Percentiles rank a stretch among this genome's conserved stretches.
Evolutionary conservation across 2,888 invertebrate genomes (phyloP).

Genomic region (Drosophila meridionalis): DNA sequence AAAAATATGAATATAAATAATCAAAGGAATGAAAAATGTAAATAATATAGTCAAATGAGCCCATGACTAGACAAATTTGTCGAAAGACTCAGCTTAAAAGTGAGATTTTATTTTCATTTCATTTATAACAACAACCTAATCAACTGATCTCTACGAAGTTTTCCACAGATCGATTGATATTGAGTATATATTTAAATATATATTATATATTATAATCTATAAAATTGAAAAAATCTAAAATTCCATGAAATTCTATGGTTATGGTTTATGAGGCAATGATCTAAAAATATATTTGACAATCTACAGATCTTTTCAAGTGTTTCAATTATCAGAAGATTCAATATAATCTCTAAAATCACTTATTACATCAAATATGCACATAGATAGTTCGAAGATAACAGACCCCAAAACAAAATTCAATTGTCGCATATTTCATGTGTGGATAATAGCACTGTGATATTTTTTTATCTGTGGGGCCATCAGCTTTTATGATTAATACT

Average conservation of each 20-base stretch:
- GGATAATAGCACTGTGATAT: background rate
- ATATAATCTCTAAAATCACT: too few relatives aligned
- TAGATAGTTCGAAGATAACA: background rate
- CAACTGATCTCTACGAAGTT: conserved; percentile 10
- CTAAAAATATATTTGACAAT: background rate
- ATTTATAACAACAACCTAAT: background rate
- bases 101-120: background rate
- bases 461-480: background rate
- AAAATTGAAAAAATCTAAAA: background rate
- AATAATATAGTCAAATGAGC: background rate
- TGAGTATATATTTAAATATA: background rate
- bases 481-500: conserved; percentile 3
- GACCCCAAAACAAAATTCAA: background rate
- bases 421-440: background rate
- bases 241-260: background rate
- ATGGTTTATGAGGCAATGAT: background rate
- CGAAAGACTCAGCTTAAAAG: background rate
- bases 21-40: background rate
- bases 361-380: background rate
- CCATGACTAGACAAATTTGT: background rate
- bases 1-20: background rate
- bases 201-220: background rate
- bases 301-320: background rate
- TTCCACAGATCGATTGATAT: background rate
- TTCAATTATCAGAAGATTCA: too few relatives aligned